Evolutionary conservation across 1,140 invertebrate species (phyloP).

Genomic region (Anastrepha obliqua): DNA sequence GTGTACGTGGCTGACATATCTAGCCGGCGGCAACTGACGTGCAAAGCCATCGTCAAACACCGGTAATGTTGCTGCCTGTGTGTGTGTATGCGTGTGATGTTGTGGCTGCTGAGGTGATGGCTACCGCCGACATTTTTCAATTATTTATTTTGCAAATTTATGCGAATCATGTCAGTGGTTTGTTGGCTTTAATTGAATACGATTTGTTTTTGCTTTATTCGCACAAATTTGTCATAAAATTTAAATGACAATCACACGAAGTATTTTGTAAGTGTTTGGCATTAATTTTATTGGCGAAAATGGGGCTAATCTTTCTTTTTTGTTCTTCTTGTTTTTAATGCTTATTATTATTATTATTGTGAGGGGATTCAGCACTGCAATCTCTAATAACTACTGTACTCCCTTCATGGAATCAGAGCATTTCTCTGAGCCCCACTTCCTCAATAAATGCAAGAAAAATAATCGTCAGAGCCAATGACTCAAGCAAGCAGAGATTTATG

Average conservation of each 20-base stretch:
- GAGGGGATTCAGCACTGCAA: too few species aligned
- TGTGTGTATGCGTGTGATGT: too few species aligned
- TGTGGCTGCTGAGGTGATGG: constrained; percentile 8
- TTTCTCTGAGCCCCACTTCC: too few species aligned
- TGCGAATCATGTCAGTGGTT: constrained; percentile 47
- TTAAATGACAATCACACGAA: neutral
- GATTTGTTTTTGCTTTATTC: neutral
- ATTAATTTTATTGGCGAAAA: neutral
- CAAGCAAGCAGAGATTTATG: too few species aligned
- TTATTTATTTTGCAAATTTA: constrained; percentile 53
- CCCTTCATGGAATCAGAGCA: too few species aligned
- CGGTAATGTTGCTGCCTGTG: neutral
- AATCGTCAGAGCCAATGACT: too few species aligned
- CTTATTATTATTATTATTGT: too few species aligned
- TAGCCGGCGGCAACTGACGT: neutral
- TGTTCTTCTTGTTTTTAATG: too few species aligned
- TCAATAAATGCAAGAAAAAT: too few species aligned
- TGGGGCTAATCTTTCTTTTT: neutral
- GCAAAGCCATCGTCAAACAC: neutral
- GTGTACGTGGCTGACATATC: constrained; percentile 10
- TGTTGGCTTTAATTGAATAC: constrained; percentile 11
- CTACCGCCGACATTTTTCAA: neutral
- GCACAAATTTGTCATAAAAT: constrained; percentile 14
- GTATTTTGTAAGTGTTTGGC: neutral
- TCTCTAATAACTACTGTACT: too few species aligned